Evolutionary conservation across 1,140 invertebrate genomes (phyloP).

Genomic region (Leguminivora glycinivorella): DNA sequence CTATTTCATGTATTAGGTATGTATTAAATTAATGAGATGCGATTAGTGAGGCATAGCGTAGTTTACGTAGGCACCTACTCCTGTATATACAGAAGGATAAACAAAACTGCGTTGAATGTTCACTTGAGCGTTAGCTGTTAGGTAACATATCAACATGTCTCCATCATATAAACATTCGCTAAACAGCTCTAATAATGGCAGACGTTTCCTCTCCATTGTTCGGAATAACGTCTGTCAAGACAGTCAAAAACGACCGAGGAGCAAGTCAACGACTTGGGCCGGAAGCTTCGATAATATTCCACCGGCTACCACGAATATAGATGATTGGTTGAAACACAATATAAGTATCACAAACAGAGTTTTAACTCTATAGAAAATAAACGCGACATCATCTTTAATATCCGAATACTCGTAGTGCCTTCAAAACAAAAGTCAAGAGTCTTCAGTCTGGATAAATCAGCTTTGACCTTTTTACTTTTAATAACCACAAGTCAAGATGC

Average conservation of each 20-base stretch:
- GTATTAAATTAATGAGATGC: too few species aligned
- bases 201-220: slow-evolving; percentile 13
- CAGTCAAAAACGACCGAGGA: slow-evolving; percentile 14
- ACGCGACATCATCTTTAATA: background rate
- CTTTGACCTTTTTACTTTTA: too few species aligned
- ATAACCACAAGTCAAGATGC: too few species aligned
- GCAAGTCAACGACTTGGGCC: slow-evolving; percentile 8
- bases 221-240: slow-evolving; percentile 9
- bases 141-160: background rate
- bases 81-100: too few species aligned
- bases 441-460: too few species aligned
- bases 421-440: too few species aligned
- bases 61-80: too few species aligned
- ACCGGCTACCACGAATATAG: slow-evolving; percentile 16
- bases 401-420: too few species aligned
- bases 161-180: background rate
- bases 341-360: background rate
- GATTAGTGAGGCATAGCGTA: too few species aligned
- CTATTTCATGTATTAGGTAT: too few species aligned
- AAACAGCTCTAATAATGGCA: slow-evolving; percentile 12
- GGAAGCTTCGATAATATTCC: slow-evolving; percentile 14
- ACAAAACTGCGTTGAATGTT: too few species aligned
- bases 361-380: background rate
- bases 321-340: slow-evolving; percentile 10
- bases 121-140: too few species aligned